Base-by-base conservation (phyloP, 1,140 invertebrate species). In the Adelges cooleyi region DNA sequence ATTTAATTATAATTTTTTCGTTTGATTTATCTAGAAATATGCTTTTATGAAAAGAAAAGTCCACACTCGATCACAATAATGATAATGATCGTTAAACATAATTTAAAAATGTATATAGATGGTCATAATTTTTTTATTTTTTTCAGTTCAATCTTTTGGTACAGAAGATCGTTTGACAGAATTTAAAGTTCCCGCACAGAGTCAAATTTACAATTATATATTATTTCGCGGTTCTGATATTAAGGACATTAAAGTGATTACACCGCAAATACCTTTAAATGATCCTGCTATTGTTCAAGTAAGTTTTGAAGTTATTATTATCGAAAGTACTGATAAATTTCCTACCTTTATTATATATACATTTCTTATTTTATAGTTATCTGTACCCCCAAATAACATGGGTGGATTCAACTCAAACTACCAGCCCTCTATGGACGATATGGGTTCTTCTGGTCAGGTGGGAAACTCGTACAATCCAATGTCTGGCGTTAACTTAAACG, bases 141-240 rank as follows among this genome's bases (percentile, higher is more conserved):
- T 81, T 83, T 27, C 78, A 99, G 96, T 99, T 59, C 85, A 92
- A 70, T 98, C 95, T 5, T 99, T 96, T 82, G 96, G 96, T 27
- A 99, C 96, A 27, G 96, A 99, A 79, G 93, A 98, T 74, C 80
- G 96, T 42, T 90, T 92, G 68, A 91, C 92, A 22, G 88, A 92
- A 73, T 88, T 88, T 74, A 92, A 91, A 66, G 93, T 99, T 38
- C 86, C 90, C 44, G 89, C 94, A 44, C 88, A 96, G 74, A 93
- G 92, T 79, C 94, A 98, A 77, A 86, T 99, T 36, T 99, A 98
- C 78, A 96, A 99, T 72, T 98, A 95, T 75, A 99, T 99, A 70
- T 84, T 99, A 54, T 99, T 99, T 78, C 80, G 95, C 69, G 96
- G 95, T 27, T 87, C 90, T 69, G 96, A 99, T 76, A 99, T 99